A percentile compares a stretch with the other conserved stretches of the same genome.
phyloP scores from a whole-genome alignment of 2,797 vertebrate genomes.

The Myripristis murdjan region DNA sequence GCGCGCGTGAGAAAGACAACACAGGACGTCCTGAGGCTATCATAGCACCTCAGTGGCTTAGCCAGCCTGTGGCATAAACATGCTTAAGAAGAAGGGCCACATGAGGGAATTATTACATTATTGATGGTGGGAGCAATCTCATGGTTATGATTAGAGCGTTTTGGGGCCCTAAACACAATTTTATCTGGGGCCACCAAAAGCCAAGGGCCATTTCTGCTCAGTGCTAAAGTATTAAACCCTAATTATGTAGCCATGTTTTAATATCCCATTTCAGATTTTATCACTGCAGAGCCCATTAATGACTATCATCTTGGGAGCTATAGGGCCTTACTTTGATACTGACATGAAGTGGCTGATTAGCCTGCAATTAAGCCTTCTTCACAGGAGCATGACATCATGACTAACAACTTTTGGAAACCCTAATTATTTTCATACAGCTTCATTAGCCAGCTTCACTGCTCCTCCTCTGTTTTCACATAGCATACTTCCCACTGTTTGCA shows the following conservation, averaged over 20 bases:
- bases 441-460: too few relatives aligned
- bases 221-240: neutral
- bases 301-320: too few relatives aligned
- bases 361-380: too few relatives aligned
- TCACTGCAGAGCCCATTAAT: neutral
- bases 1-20: conserved; percentile 35
- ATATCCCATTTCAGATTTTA: neutral
- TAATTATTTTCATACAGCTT: too few relatives aligned
- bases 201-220: neutral
- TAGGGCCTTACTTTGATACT: too few relatives aligned
- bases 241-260: neutral
- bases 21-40: conserved; percentile 15
- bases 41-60: conserved; percentile 10
- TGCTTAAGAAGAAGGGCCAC: neutral
- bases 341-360: too few relatives aligned
- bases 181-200: neutral
- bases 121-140: conserved; percentile 24
- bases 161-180: neutral
- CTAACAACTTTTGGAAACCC: too few relatives aligned
- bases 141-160: neutral
- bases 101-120: conserved; percentile 38
- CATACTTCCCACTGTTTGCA: too few relatives aligned
- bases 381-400: too few relatives aligned
- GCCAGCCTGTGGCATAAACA: conserved; percentile 55
- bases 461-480: too few relatives aligned